Evolutionary conservation across 2,888 invertebrate genomes (phyloP).

Genomic region (Thereva nobilitata): DNA sequence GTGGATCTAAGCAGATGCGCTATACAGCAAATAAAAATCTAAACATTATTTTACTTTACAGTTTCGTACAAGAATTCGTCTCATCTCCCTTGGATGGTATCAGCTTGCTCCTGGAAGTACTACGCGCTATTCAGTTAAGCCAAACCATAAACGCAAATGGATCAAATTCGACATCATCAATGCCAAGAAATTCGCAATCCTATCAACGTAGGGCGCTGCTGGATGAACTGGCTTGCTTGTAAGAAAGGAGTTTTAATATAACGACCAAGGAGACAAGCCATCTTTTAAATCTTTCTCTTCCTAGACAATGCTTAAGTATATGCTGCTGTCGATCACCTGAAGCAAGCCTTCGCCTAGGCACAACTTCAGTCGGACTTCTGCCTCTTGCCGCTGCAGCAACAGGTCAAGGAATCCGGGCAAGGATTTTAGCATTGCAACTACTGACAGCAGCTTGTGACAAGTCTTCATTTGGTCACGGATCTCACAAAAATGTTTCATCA

Average conservation of each 20-base stretch:
- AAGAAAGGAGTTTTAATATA: conserved; percentile 46
- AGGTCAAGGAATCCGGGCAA: conserved; percentile 82
- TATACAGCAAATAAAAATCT: no score
- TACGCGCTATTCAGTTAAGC: conserved; percentile 82
- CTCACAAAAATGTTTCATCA: conserved; percentile 61
- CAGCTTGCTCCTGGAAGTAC: conserved; percentile 78
- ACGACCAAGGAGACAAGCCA: not conserved
- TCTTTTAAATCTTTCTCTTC: not conserved
- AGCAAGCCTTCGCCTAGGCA: conserved; percentile 74
- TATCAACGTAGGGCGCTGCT: conserved; percentile 74
- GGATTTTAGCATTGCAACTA: conserved; percentile 84
- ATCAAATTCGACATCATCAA: conserved; percentile 49
- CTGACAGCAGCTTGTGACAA: conserved; percentile 80
- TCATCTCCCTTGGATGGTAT: conserved; percentile 88
- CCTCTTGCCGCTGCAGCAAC: conserved; percentile 85
- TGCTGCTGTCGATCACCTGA: conserved; percentile 80
- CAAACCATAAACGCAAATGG: conserved; percentile 65
- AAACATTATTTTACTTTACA: conserved; percentile 59
- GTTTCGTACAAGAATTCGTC: conserved; percentile 92
- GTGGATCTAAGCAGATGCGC: no score
- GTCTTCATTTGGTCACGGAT: conserved; percentile 54
- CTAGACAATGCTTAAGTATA: conserved; percentile 77
- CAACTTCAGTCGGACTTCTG: conserved; percentile 80
- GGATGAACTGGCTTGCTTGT: conserved; percentile 86
- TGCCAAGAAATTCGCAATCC: conserved; percentile 66